phyloP scores from a whole-genome alignment of 2,113 vertebrate genomes.

The Argyrosomus japonicus region DNA sequence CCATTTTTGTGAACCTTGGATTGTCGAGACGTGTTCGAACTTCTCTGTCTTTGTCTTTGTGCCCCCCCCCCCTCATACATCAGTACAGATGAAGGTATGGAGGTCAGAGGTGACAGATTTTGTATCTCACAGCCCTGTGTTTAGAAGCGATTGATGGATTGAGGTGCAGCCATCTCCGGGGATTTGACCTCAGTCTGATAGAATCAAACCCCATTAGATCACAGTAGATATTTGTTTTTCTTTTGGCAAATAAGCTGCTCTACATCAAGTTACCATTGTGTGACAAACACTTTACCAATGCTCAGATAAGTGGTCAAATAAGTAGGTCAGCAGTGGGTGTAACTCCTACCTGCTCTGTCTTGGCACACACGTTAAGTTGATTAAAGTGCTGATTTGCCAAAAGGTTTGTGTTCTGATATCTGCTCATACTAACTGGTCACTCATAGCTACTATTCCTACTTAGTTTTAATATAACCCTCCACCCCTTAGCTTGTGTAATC shows the following conservation, averaged over 20 bases:
- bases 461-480: slow-evolving; percentile 6
- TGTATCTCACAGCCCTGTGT: slow-evolving; percentile 33
- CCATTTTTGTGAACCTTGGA: slow-evolving; percentile 9
- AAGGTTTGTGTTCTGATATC: slow-evolving; percentile 3
- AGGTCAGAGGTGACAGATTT: slow-evolving; percentile 63
- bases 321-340: slow-evolving; percentile 47
- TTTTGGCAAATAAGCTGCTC: slow-evolving; percentile 15
- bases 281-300: not conserved
- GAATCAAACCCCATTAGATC: slow-evolving; percentile 37
- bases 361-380: not conserved
- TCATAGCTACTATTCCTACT: slow-evolving; percentile 4
- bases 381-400: slow-evolving; percentile 44
- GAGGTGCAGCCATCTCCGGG: slow-evolving; percentile 17
- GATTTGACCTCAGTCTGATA: slow-evolving; percentile 22
- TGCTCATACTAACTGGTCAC: not conserved
- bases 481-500: not conserved
- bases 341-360: not conserved
- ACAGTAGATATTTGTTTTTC: slow-evolving; percentile 12
- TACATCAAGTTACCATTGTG: slow-evolving; percentile 3
- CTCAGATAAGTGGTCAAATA: not conserved
- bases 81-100: slow-evolving; percentile 37
- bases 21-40: slow-evolving; percentile 60
- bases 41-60: slow-evolving; percentile 50
- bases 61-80: slow-evolving; percentile 34
- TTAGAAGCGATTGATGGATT: slow-evolving; percentile 55